Evolutionary conservation across 2,888 invertebrate genomes (phyloP), one percentile per base, ranked within the genome.

Genomic region (Strigamia transsilvanica): DNA sequence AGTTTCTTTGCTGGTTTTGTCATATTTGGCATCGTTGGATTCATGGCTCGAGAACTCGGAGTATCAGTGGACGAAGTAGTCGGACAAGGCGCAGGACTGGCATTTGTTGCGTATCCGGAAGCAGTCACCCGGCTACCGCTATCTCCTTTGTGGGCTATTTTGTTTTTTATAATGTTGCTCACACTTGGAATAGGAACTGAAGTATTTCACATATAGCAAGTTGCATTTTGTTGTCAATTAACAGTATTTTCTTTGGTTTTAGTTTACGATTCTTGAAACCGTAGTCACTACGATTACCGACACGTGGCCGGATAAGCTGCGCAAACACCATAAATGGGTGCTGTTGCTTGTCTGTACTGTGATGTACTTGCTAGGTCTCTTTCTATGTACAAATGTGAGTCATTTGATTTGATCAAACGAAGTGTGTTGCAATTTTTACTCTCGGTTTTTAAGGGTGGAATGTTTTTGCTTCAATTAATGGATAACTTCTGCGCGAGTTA

Each of bases 401-500:
- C 6, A 38, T 38, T 38, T 38, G 6, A 38, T 38, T 6, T 38
- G 6, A 38, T 6, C n/a, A 38, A 38, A 27, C 3, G 27, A 27
- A 27, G 3, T 27, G 1, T 27, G n/a, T n/a, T 27, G 27, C 3
- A 27, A 2, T 27, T 27, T 27, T 27, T 3, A 27, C 27, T 27
- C 27, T 27, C 3, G 27, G 27, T 38, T 38, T 38, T 38, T 34
- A 34, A 38, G 85, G 93, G 93, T 5, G 93, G 93, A 13, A 91
- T 94, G 82, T 94, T 92, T 86, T 88, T 94, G 84, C 92, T 94
- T 86, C 92, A 93, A 7, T 86, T 94, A 82, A 90, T 93, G 88
- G 93, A 94, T 88, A 93, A 93, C 92, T 93, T 93, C 87, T 93
- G 93, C 0, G 93, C 93, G 12, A 92, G 93, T 1, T 93, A 93